These are phyloP conservation scores for Sebastolobus alascanus DNA, from an alignment of 2,797 vertebrate genomes.

Conservation along the genomic window DNA sequence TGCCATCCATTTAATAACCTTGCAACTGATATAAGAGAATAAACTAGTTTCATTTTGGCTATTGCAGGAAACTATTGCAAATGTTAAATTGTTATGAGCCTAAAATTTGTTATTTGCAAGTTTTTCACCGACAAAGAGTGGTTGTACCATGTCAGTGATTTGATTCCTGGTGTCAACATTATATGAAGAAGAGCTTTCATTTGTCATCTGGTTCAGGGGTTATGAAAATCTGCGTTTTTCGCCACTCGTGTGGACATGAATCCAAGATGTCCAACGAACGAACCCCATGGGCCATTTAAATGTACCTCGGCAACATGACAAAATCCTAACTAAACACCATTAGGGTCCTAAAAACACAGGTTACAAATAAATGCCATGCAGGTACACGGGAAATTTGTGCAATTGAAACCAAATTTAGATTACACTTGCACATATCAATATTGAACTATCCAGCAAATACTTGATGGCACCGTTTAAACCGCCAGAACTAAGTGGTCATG, in stretches of 20 bases:
- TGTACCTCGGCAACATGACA: not conserved
- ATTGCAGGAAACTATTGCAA: not conserved
- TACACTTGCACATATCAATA: not conserved
- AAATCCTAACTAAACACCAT: not conserved
- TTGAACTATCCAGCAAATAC: not conserved
- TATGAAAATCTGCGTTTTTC: not conserved
- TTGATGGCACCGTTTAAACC: not conserved
- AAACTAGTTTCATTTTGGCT: no score
- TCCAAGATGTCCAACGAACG: rapidly evolving
- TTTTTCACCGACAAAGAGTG: not conserved
- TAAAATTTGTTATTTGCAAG: not conserved
- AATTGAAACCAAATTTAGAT: not conserved
- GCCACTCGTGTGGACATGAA: not conserved
- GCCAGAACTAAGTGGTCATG: not conserved
- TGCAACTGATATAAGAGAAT: no score
- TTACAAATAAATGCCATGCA: not conserved
- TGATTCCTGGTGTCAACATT: not conserved
- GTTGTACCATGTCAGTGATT: not conserved
- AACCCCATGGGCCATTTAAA: not conserved
- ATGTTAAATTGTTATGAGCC: not conserved
- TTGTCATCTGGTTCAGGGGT: not conserved
- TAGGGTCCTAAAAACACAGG: not conserved
- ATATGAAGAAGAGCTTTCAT: not conserved
- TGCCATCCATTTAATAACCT: no score
- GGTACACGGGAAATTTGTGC: not conserved